A percentile compares a stretch with the other conserved stretches of the same genome.
These are phyloP conservation scores for Palaemon carinicauda DNA, from an alignment of 1,140 invertebrate species.

Conservation along the genomic window DNA sequence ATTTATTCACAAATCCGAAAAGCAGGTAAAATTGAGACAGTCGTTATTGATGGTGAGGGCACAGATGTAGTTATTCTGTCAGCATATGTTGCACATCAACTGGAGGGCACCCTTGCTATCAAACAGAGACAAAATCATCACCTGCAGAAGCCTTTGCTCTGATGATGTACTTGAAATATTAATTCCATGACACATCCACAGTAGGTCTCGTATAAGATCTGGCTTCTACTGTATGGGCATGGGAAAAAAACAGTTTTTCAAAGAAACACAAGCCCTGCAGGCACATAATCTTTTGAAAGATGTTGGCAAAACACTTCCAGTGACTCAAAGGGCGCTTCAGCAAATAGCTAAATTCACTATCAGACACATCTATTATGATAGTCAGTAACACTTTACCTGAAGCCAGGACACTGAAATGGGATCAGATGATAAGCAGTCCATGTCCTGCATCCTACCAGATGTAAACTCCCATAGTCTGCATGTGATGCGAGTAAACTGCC, in stretches of 20 bases:
- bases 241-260: background rate
- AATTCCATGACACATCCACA: conserved; percentile 11
- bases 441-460: background rate
- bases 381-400: background rate
- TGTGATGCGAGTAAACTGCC: background rate
- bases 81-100: conserved; percentile 17
- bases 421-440: conserved; percentile 13
- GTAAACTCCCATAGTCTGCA: conserved; percentile 6
- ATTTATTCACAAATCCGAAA: conserved; percentile 12
- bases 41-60: background rate
- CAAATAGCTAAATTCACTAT: background rate
- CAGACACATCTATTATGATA: background rate
- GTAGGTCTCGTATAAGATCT: background rate
- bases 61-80: conserved; percentile 21
- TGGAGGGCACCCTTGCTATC: conserved; percentile 11
- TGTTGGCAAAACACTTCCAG: conserved; percentile 9
- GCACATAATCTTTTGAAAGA: too few species aligned
- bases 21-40: background rate
- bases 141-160: conserved; percentile 5
- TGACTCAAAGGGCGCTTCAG: background rate
- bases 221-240: conserved; percentile 7
- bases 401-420: background rate
- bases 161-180: conserved; percentile 8
- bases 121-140: background rate
- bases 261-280: conserved; percentile 3